Conservation (phyloP, 30 jellyfish, hydroid and myxozoan genomes). For the Chrysaora quinquecirrha region DNA sequence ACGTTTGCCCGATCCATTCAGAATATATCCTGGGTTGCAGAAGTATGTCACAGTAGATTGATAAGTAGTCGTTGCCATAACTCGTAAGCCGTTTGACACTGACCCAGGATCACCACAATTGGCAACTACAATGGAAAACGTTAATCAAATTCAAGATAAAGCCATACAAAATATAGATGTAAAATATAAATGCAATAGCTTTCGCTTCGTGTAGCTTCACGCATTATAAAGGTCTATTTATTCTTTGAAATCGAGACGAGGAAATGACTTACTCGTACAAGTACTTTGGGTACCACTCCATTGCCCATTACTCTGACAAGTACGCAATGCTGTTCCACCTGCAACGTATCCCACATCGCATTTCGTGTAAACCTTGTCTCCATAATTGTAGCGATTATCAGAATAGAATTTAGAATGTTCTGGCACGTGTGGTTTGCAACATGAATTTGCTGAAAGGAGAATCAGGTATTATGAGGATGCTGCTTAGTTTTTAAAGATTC, state of each 20-base stretch:
- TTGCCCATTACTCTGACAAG: slow-evolving; percentile 68
- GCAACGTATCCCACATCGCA: slow-evolving; percentile 78
- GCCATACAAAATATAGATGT: too few species aligned
- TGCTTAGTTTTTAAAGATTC: too few species aligned
- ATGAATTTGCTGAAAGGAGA: slow-evolving; percentile 71
- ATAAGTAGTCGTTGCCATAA: slow-evolving; percentile 33
- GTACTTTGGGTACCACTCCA: slow-evolving; percentile 86
- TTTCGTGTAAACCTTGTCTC: slow-evolving; percentile 70
- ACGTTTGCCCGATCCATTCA: slow-evolving; percentile 59
- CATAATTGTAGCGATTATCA: slow-evolving; percentile 66
- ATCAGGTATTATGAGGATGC: too few species aligned
- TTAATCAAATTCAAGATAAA: too few species aligned
- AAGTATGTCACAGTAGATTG: slow-evolving; percentile 34
- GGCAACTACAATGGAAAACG: slow-evolving; percentile 38
- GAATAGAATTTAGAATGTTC: slow-evolving; percentile 59
- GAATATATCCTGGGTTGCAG: slow-evolving; percentile 66
- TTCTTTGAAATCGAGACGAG: too few species aligned
- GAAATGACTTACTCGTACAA: slow-evolving; percentile 88
- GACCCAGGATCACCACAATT: slow-evolving; percentile 81
- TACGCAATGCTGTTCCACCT: slow-evolving; percentile 77
- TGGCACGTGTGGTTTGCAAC: slow-evolving; percentile 89
- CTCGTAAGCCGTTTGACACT: slow-evolving; percentile 35
- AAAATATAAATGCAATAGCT: too few species aligned
- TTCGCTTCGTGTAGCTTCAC: too few species aligned
- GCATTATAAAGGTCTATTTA: too few species aligned